Base-by-base conservation (phyloP, 2,113 vertebrate genomes). In the Phalacrocorax brasilianus region DNA sequence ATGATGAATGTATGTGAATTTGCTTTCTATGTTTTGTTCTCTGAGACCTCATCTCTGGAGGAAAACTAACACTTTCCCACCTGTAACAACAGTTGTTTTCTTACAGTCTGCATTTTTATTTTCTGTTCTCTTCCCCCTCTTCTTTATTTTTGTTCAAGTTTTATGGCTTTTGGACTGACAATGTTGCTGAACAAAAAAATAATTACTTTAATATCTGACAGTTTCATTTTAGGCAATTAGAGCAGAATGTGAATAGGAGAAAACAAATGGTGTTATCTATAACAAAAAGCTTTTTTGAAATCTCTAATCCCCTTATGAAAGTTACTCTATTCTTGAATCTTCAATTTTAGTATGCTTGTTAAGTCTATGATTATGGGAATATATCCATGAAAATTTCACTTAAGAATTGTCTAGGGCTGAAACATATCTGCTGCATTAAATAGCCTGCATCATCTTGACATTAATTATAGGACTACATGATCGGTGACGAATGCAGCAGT, bases 371-470 rank as follows among this genome's bases (percentile, higher is more conserved):
- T 93, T 94, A 75, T 78, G 52, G 61, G 62, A 89, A 79, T 75
- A 93, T 82, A 93, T 67, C 88, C 85, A 85, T 93, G 90, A 94
- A 91, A 94, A 95, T 75, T 75, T 65, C 81, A 89, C 70, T 87
- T 78, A 86, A 83, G 20, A 81, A 82, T 82, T 88, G 22, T 93
- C 81, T 78, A 52, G 56, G 44, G 28, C 61, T 78, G 66, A 87
- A 95, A 78, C 52, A 56, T 27, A 82, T 71, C 56, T 85, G 30
- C 33, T 89, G 44, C 33, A 59, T 89, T 95, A 89, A 87, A 71
- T 61, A 82, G 16, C 35, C 27, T 87, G 35, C 38, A 74, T 93
- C 11, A 58, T 72, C 40, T n/a, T 84, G 63, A 67, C 92, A 67
- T 91, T 91, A 95, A 91, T 70, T 89, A 55, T 32, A 85, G 49